These are phyloP conservation scores for Astropecten irregularis DNA, from an alignment of 53 echinoderm and acorn worm species.

Conservation along the genomic window DNA sequence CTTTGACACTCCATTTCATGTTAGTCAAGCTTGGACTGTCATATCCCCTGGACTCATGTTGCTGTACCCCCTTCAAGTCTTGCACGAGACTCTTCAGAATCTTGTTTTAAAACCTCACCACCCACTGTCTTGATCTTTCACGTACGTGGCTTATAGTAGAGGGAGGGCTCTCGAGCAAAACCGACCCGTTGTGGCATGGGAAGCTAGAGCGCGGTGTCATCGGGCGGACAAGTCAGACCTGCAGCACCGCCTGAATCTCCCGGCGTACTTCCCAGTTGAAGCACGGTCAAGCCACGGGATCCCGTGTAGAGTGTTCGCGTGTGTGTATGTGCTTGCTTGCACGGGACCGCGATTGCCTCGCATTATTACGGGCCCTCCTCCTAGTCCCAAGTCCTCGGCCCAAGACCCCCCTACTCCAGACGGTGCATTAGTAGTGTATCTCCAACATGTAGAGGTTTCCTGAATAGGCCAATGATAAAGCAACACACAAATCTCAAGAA, in stretches of 20 bases:
- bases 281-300: no score
- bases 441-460: conserved; percentile 39
- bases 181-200: no score
- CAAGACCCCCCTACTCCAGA: conserved; percentile 6
- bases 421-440: conserved; percentile 50
- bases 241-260: no score
- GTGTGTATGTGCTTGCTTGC: no score
- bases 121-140: conserved; percentile 12
- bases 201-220: no score
- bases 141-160: conserved; percentile 22
- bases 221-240: no score
- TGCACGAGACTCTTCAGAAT: conserved; percentile 33
- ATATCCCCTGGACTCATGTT: no score
- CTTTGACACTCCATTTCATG: conserved; percentile 10
- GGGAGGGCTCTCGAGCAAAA: conserved; percentile 24
- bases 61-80: conserved; percentile 44
- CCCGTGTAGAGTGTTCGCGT: no score
- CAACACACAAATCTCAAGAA: conserved; percentile 42
- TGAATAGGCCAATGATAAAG: conserved; percentile 45
- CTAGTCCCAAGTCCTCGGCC: neutral
- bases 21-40: conserved; percentile 22
- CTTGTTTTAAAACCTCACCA: conserved; percentile 38
- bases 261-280: no score
- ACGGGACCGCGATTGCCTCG: no score
- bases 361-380: no score